Conservation (phyloP, 2,888 invertebrate species). For the Drosophila picticornis region DNA sequence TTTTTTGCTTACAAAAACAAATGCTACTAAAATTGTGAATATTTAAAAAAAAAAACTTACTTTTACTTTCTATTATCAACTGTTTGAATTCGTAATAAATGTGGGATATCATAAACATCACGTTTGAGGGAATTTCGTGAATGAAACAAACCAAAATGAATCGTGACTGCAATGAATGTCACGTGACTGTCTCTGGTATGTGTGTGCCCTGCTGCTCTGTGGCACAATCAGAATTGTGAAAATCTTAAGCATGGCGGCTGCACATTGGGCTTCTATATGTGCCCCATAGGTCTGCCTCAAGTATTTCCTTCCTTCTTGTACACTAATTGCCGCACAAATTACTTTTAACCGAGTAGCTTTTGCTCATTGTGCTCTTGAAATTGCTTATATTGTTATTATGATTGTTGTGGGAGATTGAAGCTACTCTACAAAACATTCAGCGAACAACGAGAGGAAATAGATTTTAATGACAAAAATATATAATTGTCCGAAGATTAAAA, state of each 20-base stretch:
- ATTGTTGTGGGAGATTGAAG: slow-evolving; percentile 11
- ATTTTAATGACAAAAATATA: slow-evolving; percentile 1
- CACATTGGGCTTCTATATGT: slow-evolving; percentile 14
- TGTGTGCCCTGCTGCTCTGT: slow-evolving; percentile 13
- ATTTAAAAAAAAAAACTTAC: neutral
- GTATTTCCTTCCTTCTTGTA: slow-evolving; percentile 50
- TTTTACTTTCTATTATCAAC: neutral
- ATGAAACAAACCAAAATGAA: neutral
- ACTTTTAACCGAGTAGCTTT: slow-evolving; percentile 60
- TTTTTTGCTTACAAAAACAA: neutral
- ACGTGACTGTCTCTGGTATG: slow-evolving; percentile 28
- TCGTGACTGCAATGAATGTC: slow-evolving; percentile 22
- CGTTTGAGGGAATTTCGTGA: neutral
- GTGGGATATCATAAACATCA: neutral
- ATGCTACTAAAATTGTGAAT: neutral
- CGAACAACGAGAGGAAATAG: slow-evolving; percentile 14
- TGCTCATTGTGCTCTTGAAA: slow-evolving; percentile 51
- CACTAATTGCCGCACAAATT: slow-evolving; percentile 74
- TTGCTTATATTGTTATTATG: slow-evolving; percentile 50
- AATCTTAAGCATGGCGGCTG: slow-evolving; percentile 39
- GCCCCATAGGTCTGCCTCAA: slow-evolving; percentile 34
- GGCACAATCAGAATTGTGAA: slow-evolving; percentile 27
- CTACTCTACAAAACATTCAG: slow-evolving; percentile 5
- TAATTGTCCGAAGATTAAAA: neutral
- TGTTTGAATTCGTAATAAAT: neutral